A percentile compares a stretch with the other conserved stretches of the same genome.
Conservation (phyloP, 2,113 vertebrate species). For the Piaya cayana region DNA sequence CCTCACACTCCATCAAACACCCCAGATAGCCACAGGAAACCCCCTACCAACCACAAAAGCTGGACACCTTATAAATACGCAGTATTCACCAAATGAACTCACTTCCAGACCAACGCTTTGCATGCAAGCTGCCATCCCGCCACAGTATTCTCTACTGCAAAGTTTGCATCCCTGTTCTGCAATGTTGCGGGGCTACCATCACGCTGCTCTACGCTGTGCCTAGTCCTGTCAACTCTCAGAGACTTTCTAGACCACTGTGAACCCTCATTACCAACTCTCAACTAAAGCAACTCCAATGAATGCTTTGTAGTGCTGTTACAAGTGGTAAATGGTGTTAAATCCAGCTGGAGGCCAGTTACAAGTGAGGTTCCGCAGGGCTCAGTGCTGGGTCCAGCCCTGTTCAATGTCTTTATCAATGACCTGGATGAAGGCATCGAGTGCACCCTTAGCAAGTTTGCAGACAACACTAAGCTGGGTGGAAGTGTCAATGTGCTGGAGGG, state of each 20-base stretch:
- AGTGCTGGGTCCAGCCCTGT: too few species aligned
- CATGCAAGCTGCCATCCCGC: too few species aligned
- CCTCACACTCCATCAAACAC: not conserved
- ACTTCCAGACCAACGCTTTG: not conserved
- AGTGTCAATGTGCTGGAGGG: too few species aligned
- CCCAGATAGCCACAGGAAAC: not conserved
- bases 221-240: not conserved
- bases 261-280: accelerated
- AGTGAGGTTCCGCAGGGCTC: too few species aligned
- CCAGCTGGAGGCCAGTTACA: too few species aligned
- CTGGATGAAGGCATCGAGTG: too few species aligned
- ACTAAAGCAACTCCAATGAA: not conserved
- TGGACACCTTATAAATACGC: accelerated
- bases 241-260: not conserved
- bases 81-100: not conserved
- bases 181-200: not conserved
- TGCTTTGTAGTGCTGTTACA: not conserved
- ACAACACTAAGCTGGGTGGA: too few species aligned
- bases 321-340: too few species aligned
- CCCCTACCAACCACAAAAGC: not conserved
- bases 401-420: too few species aligned
- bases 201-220: not conserved
- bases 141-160: not conserved
- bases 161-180: accelerated
- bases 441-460: too few species aligned